Evolutionary conservation across 2,888 invertebrate genomes (phyloP).

Genomic region (Drosophila anomelani): DNA sequence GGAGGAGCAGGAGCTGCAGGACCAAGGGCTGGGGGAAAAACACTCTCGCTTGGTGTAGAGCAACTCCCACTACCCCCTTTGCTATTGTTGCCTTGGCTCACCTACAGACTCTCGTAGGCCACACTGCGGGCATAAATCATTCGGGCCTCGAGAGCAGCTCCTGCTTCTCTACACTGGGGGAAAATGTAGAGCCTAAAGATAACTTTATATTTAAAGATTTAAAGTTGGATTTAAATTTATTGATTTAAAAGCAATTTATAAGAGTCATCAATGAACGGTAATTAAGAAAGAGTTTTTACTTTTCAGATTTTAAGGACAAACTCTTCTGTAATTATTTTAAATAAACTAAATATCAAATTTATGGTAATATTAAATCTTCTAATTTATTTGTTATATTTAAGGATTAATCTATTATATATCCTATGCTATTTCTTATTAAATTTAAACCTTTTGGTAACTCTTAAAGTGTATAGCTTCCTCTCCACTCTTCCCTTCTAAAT

Average conservation of each 20-base stretch:
- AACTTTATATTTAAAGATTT: no score
- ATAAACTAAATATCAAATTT: not conserved
- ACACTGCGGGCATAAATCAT: conserved; percentile 65
- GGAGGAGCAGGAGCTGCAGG: not conserved
- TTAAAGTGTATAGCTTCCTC: not conserved
- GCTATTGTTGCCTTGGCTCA: conserved; percentile 30
- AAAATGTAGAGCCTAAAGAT: not conserved
- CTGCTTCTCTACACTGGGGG: conserved; percentile 24
- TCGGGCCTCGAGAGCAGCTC: conserved; percentile 36
- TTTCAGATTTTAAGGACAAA: not conserved
- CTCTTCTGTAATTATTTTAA: not conserved
- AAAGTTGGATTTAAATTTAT: no score
- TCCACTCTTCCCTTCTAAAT: not conserved
- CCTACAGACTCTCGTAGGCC: conserved; percentile 71
- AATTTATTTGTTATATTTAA: not conserved
- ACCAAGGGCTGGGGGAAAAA: conserved; percentile 13
- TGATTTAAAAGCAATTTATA: not conserved
- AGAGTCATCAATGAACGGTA: not conserved
- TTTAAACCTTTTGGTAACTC: not conserved
- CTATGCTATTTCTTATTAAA: no score
- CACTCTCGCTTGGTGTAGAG: conserved; percentile 34
- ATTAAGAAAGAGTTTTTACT: not conserved
- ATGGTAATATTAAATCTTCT: not conserved
- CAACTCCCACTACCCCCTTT: conserved; percentile 52
- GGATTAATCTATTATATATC: no score